Evolutionary conservation across 2,113 vertebrate species (phyloP).

Genomic region (Orientallactaga bullata): DNA sequence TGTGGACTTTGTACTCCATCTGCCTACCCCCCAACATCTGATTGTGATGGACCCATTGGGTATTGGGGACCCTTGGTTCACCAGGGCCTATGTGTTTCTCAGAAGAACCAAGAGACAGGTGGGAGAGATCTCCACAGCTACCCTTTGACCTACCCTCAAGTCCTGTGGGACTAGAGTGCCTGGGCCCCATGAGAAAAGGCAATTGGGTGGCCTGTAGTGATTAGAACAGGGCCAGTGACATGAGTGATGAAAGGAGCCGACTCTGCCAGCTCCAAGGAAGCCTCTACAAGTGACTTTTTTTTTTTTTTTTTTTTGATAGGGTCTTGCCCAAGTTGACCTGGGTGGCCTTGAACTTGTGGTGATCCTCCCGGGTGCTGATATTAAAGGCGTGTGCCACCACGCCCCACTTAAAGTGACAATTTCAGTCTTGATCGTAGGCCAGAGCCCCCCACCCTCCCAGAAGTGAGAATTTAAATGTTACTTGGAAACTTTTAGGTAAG

Average conservation of each 20-base stretch:
- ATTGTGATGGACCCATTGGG: not conserved
- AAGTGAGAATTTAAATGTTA: not conserved
- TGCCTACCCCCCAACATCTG: not conserved
- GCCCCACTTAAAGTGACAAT: not conserved
- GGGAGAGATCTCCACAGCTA: not conserved
- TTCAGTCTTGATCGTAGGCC: not conserved
- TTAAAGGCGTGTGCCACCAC: no score
- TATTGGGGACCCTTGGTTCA: not conserved
- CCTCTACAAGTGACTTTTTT: not conserved
- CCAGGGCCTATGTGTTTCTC: not conserved
- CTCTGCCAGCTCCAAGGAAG: not conserved
- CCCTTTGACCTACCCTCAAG: not conserved
- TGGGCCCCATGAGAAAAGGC: not conserved
- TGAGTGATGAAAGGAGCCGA: rapidly evolving
- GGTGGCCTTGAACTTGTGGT: no score
- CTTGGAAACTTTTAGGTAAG: not conserved
- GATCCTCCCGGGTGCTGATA: no score
- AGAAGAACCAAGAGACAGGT: no score
- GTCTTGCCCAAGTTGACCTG: no score
- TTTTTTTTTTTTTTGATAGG: no score
- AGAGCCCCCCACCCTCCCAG: not conserved
- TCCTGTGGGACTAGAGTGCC: not conserved
- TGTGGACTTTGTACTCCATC: not conserved
- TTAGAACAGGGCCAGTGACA: not conserved
- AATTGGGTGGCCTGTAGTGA: no score